These are phyloP conservation scores for Acleris holmiana DNA, from an alignment of 2,888 invertebrate genomes.

Conservation along the genomic window DNA sequence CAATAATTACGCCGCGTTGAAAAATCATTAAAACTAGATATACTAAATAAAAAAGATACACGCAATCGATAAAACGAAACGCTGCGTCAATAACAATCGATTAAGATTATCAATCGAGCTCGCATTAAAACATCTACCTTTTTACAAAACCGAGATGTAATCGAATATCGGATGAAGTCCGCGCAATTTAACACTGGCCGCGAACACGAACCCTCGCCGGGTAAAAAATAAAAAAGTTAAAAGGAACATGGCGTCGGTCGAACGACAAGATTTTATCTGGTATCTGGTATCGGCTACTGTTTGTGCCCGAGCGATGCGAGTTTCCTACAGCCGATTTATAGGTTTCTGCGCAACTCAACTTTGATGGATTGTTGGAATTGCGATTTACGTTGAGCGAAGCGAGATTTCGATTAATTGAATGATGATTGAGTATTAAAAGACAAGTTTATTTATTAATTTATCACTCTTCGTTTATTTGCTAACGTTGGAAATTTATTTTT, in stretches of 20 bases:
- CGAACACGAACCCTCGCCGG: constrained; percentile 26
- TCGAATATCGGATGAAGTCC: constrained; percentile 33
- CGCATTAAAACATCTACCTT: constrained; percentile 29
- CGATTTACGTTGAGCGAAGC: background rate
- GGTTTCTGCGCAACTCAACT: background rate
- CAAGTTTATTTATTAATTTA: no score
- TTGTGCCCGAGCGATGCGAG: constrained; percentile 17
- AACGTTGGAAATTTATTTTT: no score
- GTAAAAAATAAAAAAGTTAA: constrained; percentile 18
- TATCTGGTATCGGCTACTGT: constrained; percentile 36
- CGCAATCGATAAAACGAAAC: constrained; percentile 22
- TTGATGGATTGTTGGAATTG: constrained; percentile 5
- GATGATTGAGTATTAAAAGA: background rate
- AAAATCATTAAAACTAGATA: no score
- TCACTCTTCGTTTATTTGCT: no score
- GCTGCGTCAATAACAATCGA: constrained; percentile 29
- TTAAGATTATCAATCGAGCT: constrained; percentile 29
- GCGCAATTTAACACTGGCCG: constrained; percentile 35
- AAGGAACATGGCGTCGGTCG: constrained; percentile 30
- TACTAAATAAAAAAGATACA: background rate
- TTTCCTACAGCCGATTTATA: constrained; percentile 11
- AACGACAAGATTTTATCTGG: constrained; percentile 33
- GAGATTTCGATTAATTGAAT: background rate
- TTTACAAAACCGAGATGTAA: constrained; percentile 27
- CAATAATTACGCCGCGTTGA: no score